These are phyloP conservation scores for Gymnoscopelus braueri DNA, from an alignment of 2,797 vertebrate genomes.

Conservation along the genomic window DNA sequence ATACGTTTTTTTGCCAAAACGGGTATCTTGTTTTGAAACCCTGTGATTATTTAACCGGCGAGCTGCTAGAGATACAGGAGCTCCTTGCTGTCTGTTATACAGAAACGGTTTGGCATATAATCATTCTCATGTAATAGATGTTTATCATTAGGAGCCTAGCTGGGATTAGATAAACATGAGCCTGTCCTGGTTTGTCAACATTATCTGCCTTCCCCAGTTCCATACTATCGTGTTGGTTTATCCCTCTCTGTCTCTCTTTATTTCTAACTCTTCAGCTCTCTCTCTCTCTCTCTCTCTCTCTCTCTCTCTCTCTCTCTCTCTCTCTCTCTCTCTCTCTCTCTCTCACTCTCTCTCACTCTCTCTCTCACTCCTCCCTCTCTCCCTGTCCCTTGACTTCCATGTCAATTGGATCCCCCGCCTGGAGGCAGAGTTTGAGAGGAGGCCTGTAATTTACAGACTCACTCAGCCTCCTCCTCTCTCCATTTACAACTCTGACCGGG, in stretches of 20 bases:
- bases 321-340: constrained; percentile 4
- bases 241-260: constrained; percentile 8
- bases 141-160: constrained; percentile 28
- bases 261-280: neutral
- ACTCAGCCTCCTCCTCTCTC: constrained; percentile 17
- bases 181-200: constrained; percentile 23
- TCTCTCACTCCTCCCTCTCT: neutral
- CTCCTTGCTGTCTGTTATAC: neutral
- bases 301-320: constrained; percentile 10
- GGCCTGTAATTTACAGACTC: constrained; percentile 29
- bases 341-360: constrained; percentile 13
- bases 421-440: neutral
- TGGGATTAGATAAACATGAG: constrained; percentile 42
- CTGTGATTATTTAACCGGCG: neutral
- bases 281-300: neutral
- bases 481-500: constrained; percentile 34
- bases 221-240: neutral
- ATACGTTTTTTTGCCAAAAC: neutral
- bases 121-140: constrained; percentile 30
- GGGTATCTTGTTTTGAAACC: too few species aligned
- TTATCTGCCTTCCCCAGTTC: constrained; percentile 21
- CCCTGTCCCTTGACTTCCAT: neutral
- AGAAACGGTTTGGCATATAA: neutral
- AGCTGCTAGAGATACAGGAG: neutral
- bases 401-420: neutral